Evolutionary conservation across 35 echinoderm and acorn worm species (phyloP), one percentile per base, ranked within the genome.

Genomic region (Strongylocentrotus purpuratus): DNA sequence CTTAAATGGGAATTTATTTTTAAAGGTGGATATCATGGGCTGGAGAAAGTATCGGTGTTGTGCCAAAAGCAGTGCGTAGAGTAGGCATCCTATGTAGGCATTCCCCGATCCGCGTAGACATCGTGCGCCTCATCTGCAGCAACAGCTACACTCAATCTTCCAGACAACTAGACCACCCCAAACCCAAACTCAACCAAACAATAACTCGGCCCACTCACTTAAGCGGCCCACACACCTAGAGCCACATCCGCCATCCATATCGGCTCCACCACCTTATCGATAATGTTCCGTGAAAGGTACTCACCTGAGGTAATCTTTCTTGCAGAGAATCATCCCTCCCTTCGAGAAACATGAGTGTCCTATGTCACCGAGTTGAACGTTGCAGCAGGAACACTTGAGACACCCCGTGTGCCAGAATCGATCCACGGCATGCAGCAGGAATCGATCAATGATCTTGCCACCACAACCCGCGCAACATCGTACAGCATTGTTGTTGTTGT

Each of bases 291-390:
- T n/a, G 25, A 78, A 78, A 78, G 65, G 65, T 46, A 91, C 98
- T 99, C 58, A 99, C 98, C 97, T 99, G 86, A 99, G 95, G 95
- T 99, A 99, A 88, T 99, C 98, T 95, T 97, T 99, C 94, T 97
- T 99, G 95, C 98, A 99, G 61, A 99, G 92, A 55, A 99, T 99
- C 98, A 99, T 99, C 9, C 96, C 97, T 31, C 94, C 96, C 94
- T 99, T 99, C 12, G 97, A 99, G 90, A 97, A 99, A 95, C 98
- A 99, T 35, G 98, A 99, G 47, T 96, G 96, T 32, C 98, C 98
- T 33, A 99, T 95, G 31, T 99, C 97, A 2, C 96, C 97, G 5
- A 99, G 95, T 78, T 99, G 98, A 31, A 97, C 97, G 50, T 95
- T 97, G 94, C 98, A 99, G 55, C 96, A 97, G 48, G 98, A 95